Percentiles rank a stretch among this genome's conserved stretches.
Evolutionary conservation across 1,140 invertebrate genomes (phyloP).

Genomic region (Linepithema humile): DNA sequence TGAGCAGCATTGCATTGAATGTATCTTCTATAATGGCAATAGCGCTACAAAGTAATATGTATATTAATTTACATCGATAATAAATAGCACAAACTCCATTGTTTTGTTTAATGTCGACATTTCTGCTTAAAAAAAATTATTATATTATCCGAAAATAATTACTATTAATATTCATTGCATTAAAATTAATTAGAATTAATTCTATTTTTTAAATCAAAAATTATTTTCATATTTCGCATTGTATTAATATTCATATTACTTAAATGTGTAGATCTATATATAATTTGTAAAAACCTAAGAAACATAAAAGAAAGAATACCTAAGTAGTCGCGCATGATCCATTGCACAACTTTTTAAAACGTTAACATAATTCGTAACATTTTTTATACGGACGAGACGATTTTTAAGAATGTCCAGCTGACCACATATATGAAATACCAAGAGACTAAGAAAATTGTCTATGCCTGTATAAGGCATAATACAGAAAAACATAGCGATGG

Average conservation of each 20-base stretch:
- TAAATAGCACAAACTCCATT: no score
- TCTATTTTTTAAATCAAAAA: no score
- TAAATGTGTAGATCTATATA: no score
- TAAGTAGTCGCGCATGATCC: slow-evolving; percentile 8
- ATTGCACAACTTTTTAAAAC: neutral
- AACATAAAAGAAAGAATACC: neutral
- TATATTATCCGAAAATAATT: no score
- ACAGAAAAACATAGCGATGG: neutral
- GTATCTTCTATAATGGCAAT: slow-evolving; percentile 10
- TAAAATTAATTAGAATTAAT: no score
- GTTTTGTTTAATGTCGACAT: no score
- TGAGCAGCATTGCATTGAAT: slow-evolving; percentile 18
- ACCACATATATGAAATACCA: slow-evolving; percentile 27
- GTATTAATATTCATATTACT: no score
- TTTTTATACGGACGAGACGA: neutral
- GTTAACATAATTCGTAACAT: neutral
- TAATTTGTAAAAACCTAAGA: no score
- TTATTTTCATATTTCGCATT: no score
- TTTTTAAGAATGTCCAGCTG: slow-evolving; percentile 25
- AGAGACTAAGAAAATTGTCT: slow-evolving; percentile 25
- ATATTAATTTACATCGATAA: neutral
- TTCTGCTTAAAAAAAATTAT: no score
- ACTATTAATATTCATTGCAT: no score
- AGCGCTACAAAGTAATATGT: slow-evolving; percentile 10
- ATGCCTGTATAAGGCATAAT: neutral